A percentile compares a stretch with the other conserved stretches of the same genome.
Evolutionary conservation across 2,797 vertebrate genomes (phyloP).

Genomic region (Anabas testudineus): DNA sequence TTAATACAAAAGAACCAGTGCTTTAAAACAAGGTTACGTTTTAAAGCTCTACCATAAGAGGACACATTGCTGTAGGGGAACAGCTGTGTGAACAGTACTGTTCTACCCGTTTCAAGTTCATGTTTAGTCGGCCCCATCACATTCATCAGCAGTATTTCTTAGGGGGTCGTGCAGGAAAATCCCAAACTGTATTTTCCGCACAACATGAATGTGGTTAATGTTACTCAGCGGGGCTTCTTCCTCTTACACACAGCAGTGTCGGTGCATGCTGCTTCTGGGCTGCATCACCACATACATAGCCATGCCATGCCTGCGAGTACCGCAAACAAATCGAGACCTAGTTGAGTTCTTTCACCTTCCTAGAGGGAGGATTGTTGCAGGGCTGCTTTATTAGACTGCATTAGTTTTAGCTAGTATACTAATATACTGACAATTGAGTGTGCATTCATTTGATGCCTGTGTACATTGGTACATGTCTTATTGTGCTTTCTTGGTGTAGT

Average conservation of each 20-base stretch:
- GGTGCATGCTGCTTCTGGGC: slow-evolving; percentile 41
- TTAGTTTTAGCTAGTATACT: too few species aligned
- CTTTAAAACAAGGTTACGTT: slow-evolving; percentile 23
- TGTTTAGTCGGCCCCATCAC: too few species aligned
- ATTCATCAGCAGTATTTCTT: too few species aligned
- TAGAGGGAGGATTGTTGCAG: too few species aligned
- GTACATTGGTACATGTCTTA: background rate
- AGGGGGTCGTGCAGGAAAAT: slow-evolving; percentile 32
- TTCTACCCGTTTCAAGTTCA: too few species aligned
- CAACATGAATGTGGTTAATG: slow-evolving; percentile 45
- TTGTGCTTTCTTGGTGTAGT: background rate
- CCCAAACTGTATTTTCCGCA: slow-evolving; percentile 56
- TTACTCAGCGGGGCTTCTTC: slow-evolving; percentile 43
- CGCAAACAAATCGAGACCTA: slow-evolving; percentile 43
- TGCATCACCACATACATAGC: slow-evolving; percentile 25
- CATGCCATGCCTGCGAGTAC: slow-evolving; percentile 34
- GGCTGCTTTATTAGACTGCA: too few species aligned
- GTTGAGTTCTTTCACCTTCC: too few species aligned
- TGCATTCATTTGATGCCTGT: background rate
- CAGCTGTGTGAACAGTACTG: slow-evolving; percentile 4
- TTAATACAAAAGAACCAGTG: slow-evolving; percentile 40
- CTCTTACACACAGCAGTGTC: background rate
- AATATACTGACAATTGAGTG: too few species aligned
- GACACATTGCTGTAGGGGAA: slow-evolving; percentile 24
- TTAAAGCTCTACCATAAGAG: slow-evolving; percentile 35